These are phyloP conservation scores for Scartelaos histophorus DNA, from an alignment of 2,113 vertebrate genomes.

Conservation along the genomic window DNA sequence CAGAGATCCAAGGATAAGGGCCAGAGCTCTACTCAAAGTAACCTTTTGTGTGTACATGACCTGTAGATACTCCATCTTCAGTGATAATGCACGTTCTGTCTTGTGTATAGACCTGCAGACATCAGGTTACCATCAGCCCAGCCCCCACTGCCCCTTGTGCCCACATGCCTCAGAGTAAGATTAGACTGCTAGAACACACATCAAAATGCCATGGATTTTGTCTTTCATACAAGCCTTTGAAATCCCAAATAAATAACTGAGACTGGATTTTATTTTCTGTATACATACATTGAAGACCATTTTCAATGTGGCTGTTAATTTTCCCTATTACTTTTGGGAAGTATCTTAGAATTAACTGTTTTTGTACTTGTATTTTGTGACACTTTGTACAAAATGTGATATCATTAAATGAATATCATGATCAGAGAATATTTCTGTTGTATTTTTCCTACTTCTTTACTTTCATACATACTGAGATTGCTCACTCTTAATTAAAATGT, in stretches of 20 bases:
- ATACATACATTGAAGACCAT: conserved; percentile 75
- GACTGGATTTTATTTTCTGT: conserved; percentile 74
- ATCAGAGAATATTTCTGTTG: background rate
- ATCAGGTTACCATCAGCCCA: conserved; percentile 49
- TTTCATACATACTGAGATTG: too few relatives aligned
- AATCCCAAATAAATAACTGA: conserved; percentile 26
- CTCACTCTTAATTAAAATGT: background rate
- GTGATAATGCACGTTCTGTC: conserved; percentile 57
- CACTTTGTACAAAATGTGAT: conserved; percentile 69
- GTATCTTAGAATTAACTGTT: conserved; percentile 43
- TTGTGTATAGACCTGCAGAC: conserved; percentile 58
- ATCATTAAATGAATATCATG: conserved; percentile 73
- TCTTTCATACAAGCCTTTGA: conserved; percentile 28
- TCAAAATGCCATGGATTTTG: conserved; percentile 35
- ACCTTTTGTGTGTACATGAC: conserved; percentile 18
- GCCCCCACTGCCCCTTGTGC: conserved; percentile 33
- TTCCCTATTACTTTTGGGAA: conserved; percentile 81
- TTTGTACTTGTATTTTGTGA: conserved; percentile 55
- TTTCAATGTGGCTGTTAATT: conserved; percentile 70
- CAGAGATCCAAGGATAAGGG: conserved; percentile 32
- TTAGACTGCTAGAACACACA: conserved; percentile 38
- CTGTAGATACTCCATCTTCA: conserved; percentile 38
- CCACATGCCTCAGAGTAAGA: conserved; percentile 38
- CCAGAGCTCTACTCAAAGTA: conserved; percentile 27
- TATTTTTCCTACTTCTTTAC: background rate